Percentiles rank a stretch among this genome's conserved stretches.
These are phyloP conservation scores for Drosophila ohnishii DNA, from an alignment of 1,140 invertebrate species.

Conservation along the genomic window DNA sequence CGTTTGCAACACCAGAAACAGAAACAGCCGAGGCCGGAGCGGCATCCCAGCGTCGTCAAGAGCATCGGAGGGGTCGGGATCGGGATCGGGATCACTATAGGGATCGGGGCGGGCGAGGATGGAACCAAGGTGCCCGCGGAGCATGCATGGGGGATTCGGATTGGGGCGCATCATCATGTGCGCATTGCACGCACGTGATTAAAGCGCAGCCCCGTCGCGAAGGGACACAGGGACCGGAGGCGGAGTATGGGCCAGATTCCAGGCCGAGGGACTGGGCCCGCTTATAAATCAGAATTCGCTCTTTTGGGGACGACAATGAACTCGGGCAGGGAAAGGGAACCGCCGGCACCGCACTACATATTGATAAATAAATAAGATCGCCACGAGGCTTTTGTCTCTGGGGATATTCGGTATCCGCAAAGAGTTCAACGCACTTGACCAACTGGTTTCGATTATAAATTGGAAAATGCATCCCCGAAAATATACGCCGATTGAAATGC, in stretches of 20 bases:
- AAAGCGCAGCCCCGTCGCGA: constrained; percentile 77
- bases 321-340: constrained; percentile 11
- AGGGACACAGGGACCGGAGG: constrained; percentile 1
- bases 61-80: constrained; percentile 42
- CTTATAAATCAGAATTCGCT: constrained; percentile 79
- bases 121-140: constrained; percentile 7
- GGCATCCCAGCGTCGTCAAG: constrained; percentile 56
- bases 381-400: constrained; percentile 71
- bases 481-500: constrained; percentile 31
- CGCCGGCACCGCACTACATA: constrained; percentile 61
- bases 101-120: neutral
- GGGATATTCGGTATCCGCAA: constrained; percentile 36
- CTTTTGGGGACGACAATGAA: constrained; percentile 73
- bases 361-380: constrained; percentile 81
- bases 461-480: constrained; percentile 55
- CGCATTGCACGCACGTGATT: constrained; percentile 79
- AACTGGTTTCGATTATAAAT: constrained; percentile 78
- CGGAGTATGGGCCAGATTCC: constrained; percentile 1
- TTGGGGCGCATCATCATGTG: constrained; percentile 75
- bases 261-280: constrained; percentile 25
- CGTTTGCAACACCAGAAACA: constrained; percentile 69
- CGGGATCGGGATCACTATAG: constrained; percentile 15
- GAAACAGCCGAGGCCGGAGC: constrained; percentile 20
- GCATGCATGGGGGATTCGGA: constrained; percentile 40
- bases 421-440: constrained; percentile 69